phyloP scores from a whole-genome alignment of 2,797 vertebrate genomes.

The Mionectes olivaceus region DNA sequence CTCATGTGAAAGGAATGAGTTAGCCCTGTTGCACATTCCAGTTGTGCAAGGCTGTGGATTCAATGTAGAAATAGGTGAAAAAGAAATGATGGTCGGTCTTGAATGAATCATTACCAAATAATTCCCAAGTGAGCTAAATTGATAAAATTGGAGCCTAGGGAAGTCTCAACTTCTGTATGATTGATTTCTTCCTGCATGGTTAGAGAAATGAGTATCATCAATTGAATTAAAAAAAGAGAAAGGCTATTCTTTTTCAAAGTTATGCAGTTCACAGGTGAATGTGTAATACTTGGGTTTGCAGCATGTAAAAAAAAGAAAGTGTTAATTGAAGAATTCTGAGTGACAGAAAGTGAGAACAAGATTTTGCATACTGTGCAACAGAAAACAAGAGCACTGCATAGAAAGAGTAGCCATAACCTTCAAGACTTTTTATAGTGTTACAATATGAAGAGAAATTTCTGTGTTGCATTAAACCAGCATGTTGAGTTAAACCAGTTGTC shows the following conservation, averaged over 20 bases:
- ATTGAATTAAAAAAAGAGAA: not conserved
- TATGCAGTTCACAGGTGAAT: not conserved
- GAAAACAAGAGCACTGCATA: not conserved
- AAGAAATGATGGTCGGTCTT: not conserved
- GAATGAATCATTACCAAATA: not conserved
- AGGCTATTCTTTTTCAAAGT: not conserved
- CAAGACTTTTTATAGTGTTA: not conserved
- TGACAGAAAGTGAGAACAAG: constrained; percentile 1
- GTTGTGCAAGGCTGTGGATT: not conserved
- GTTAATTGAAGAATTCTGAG: constrained; percentile 9
- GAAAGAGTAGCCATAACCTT: not conserved
- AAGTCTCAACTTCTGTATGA: not conserved
- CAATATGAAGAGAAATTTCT: not conserved
- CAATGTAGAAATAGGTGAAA: not conserved
- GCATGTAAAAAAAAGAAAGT: constrained; percentile 1
- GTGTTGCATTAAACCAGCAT: not conserved
- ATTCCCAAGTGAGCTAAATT: not conserved
- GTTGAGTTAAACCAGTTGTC: not conserved
- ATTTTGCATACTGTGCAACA: not conserved
- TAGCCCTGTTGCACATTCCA: not conserved
- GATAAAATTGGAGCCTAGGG: not conserved
- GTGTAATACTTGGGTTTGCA: not conserved
- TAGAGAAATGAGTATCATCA: not conserved
- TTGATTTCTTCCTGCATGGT: not conserved
- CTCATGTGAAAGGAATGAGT: not conserved